phyloP scores from a whole-genome alignment of 1,140 invertebrate genomes.

The Bradysia coprophila region DNA sequence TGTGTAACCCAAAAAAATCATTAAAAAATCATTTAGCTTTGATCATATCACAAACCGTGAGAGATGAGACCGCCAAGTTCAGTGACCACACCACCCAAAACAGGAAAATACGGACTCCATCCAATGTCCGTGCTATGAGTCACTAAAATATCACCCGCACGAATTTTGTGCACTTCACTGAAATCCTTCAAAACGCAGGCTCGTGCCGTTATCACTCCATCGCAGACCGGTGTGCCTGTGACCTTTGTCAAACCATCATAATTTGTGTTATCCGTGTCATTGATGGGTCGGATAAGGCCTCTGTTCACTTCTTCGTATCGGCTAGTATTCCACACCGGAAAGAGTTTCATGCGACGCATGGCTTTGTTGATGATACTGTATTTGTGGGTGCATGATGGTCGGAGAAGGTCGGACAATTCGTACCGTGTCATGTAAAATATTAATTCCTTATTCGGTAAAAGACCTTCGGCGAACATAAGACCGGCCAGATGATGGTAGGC shows the following conservation, averaged over 20 bases:
- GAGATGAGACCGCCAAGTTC: constrained; percentile 73
- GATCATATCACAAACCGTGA: constrained; percentile 36
- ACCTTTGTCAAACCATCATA: constrained; percentile 16
- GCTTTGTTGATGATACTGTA: constrained; percentile 43
- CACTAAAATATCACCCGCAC: constrained; percentile 55
- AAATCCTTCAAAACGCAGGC: constrained; percentile 46
- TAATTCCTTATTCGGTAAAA: constrained; percentile 41
- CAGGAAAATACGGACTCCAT: constrained; percentile 75
- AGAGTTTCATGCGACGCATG: constrained; percentile 34
- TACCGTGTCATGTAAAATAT: constrained; percentile 47
- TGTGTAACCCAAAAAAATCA: neutral
- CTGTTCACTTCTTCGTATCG: constrained; percentile 41
- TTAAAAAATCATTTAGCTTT: constrained; percentile 1
- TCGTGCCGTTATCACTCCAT: constrained; percentile 39
- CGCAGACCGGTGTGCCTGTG: constrained; percentile 48
- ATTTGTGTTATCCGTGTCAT: constrained; percentile 6
- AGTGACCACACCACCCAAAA: constrained; percentile 60
- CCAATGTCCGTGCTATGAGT: constrained; percentile 65
- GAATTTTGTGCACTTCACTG: constrained; percentile 24
- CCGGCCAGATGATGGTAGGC: constrained; percentile 35
- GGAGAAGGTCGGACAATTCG: constrained; percentile 41
- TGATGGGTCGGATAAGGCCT: constrained; percentile 33
- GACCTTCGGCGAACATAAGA: constrained; percentile 36
- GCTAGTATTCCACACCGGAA: constrained; percentile 31
- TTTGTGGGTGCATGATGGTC: constrained; percentile 16